phyloP scores from a whole-genome alignment of 1,140 invertebrate species.

The Thaumetopoea pityocampa region DNA sequence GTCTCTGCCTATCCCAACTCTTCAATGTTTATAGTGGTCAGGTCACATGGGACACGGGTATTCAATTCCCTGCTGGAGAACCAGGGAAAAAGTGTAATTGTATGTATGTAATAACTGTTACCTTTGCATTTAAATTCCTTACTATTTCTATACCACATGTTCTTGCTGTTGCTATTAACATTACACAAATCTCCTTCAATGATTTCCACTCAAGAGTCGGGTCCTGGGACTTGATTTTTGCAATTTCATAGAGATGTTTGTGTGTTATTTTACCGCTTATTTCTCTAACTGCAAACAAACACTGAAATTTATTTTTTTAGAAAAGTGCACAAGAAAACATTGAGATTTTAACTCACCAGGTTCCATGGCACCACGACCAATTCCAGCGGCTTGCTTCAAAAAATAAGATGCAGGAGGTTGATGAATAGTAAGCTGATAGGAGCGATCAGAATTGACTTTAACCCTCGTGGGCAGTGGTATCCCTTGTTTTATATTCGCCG shows the following conservation, averaged over 20 bases:
- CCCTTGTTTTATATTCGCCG: constrained; percentile 94
- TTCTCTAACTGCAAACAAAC: constrained; percentile 81
- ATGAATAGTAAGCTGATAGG: constrained; percentile 89
- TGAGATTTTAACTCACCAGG: constrained; percentile 75
- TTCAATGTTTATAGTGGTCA: too few relatives aligned
- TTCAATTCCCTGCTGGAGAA: too few relatives aligned
- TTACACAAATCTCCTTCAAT: constrained; percentile 87
- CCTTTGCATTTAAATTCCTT: constrained; percentile 83
- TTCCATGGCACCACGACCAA: constrained; percentile 88
- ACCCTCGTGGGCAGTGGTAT: constrained; percentile 91
- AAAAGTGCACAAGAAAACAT: too few relatives aligned
- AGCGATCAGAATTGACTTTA: constrained; percentile 90
- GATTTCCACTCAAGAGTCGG: constrained; percentile 76
- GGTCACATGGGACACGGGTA: too few relatives aligned
- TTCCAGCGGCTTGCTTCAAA: constrained; percentile 96
- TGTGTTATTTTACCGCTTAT: constrained; percentile 92
- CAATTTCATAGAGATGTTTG: constrained; percentile 99
- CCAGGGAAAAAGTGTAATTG: too few relatives aligned
- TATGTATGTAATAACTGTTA: too few relatives aligned
- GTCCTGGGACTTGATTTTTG: constrained; percentile 94
- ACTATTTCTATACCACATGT: constrained; percentile 93
- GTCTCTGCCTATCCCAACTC: too few relatives aligned
- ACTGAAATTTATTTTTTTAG: neutral
- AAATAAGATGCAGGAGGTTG: constrained; percentile 92
- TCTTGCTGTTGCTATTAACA: constrained; percentile 85